phyloP scores from a whole-genome alignment of 2,888 invertebrate species.

The Petrolisthes cinctipes region DNA sequence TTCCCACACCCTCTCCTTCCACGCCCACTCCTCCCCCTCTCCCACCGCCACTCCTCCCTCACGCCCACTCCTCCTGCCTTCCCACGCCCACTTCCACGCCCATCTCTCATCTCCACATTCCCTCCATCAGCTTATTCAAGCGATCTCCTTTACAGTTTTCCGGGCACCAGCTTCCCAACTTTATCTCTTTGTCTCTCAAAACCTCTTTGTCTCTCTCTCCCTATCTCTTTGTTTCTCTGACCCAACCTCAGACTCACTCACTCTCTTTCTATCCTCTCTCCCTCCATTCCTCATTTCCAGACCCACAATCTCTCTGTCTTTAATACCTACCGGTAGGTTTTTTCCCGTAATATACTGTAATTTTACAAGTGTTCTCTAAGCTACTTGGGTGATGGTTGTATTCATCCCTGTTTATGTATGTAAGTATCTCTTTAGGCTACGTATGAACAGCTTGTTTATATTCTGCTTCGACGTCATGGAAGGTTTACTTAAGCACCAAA shows the following conservation, averaged over 20 bases:
- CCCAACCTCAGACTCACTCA: not conserved
- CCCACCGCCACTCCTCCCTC: not conserved
- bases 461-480: too few species aligned
- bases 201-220: slow-evolving; percentile 15
- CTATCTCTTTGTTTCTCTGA: slow-evolving; percentile 8
- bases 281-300: too few species aligned
- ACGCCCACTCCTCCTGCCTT: not conserved
- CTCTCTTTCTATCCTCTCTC: too few species aligned
- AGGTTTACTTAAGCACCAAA: too few species aligned
- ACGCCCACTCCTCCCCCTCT: not conserved
- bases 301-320: too few species aligned
- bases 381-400: too few species aligned
- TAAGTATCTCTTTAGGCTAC: too few species aligned
- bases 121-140: not conserved
- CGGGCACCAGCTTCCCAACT: not conserved
- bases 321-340: too few species aligned
- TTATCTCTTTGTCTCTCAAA: slow-evolving; percentile 3
- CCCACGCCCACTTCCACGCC: not conserved
- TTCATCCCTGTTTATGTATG: too few species aligned
- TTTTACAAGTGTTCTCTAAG: too few species aligned
- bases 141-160: not conserved
- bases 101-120: not conserved
- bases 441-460: too few species aligned
- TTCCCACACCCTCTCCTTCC: not conserved
- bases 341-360: too few species aligned